These are phyloP conservation scores for Origma solitaria DNA, from an alignment of 2,113 vertebrate species.

Conservation along the genomic window DNA sequence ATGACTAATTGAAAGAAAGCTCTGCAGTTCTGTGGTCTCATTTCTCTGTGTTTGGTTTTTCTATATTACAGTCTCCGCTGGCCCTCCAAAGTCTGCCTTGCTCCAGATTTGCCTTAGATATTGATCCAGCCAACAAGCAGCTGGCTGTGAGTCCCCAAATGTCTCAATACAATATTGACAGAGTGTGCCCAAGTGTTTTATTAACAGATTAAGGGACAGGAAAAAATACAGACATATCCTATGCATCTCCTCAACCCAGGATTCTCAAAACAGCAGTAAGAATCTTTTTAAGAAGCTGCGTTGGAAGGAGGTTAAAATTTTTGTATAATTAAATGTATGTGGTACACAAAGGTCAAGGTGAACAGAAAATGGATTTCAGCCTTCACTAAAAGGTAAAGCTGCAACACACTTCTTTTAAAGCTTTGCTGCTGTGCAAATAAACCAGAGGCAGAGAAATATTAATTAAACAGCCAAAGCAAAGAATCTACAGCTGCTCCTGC, in stretches of 20 bases:
- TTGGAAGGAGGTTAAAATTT: not conserved
- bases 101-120: constrained; percentile 37
- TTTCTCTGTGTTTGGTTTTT: constrained; percentile 4
- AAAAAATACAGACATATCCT: not conserved
- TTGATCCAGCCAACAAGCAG: constrained; percentile 16
- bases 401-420: not conserved
- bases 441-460: not conserved
- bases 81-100: not conserved
- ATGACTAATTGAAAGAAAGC: constrained; percentile 8
- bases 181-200: not conserved
- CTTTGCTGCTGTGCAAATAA: not conserved
- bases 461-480: not conserved
- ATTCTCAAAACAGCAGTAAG: not conserved
- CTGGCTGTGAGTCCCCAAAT: constrained; percentile 2
- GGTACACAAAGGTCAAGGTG: not conserved
- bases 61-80: not conserved
- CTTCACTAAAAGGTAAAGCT: not conserved
- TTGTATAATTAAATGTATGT: not conserved
- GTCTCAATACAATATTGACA: constrained; percentile 14
- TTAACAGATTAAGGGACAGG: not conserved
- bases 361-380: not conserved
- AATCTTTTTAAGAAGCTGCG: not conserved
- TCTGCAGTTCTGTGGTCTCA: not conserved
- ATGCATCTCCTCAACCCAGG: not conserved
- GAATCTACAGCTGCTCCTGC: not conserved